phyloP scores from a whole-genome alignment of 2,888 invertebrate species.

The Brachyptera risi region DNA sequence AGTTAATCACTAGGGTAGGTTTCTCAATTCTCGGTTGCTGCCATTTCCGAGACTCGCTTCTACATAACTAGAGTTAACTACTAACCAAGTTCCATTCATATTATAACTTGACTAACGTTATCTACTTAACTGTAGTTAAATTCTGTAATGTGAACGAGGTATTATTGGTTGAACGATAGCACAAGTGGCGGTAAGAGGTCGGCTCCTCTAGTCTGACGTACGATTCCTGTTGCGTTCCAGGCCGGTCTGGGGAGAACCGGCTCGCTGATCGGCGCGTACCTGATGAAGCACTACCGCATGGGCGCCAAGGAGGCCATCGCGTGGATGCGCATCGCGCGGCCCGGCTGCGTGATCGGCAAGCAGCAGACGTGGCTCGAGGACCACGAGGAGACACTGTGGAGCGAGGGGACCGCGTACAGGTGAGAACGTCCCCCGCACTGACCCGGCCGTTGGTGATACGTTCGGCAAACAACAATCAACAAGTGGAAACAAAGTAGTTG shows the following conservation, averaged over 20 bases:
- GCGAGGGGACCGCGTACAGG: conserved; percentile 27
- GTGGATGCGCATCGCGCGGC: conserved; percentile 84
- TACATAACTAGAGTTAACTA: no score
- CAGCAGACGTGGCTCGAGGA: conserved; percentile 71
- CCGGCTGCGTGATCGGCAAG: conserved; percentile 83
- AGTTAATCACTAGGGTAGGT: no score
- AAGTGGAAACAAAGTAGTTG: not conserved
- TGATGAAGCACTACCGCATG: conserved; percentile 79
- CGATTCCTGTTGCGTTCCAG: no score
- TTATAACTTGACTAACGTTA: no score
- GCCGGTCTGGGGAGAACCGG: conserved; percentile 90
- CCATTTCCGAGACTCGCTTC: no score
- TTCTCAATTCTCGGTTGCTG: no score
- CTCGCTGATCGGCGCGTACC: conserved; percentile 80
- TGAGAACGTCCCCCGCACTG: not conserved
- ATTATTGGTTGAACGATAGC: no score
- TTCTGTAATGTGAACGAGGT: no score
- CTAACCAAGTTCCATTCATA: no score
- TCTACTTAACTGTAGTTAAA: no score
- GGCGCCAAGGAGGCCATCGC: conserved; percentile 79
- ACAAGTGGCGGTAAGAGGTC: no score
- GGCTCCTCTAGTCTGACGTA: no score
- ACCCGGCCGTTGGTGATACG: conserved; percentile 26
- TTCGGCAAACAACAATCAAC: not conserved
- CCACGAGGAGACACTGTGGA: conserved; percentile 23